phyloP scores from a whole-genome alignment of 2,797 vertebrate species.

The Rhinogobio ventralis region DNA sequence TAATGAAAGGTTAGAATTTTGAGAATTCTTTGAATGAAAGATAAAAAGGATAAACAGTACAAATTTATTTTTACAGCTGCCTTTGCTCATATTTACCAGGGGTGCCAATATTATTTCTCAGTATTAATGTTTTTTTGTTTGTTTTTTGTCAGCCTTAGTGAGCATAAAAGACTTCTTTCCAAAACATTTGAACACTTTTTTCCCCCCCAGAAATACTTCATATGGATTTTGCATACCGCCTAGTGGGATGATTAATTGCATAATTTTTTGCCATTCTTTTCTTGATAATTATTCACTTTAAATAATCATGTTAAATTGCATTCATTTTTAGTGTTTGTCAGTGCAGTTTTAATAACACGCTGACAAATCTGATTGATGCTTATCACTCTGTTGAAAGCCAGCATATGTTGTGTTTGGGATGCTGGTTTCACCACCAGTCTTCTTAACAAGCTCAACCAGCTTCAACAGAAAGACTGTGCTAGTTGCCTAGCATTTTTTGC shows the following conservation, averaged over 20 bases:
- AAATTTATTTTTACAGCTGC: too few relatives aligned
- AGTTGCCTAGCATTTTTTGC: slow-evolving; percentile 4
- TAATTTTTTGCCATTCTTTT: not conserved
- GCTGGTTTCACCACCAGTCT: not conserved
- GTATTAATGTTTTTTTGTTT: too few relatives aligned
- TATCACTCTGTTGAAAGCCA: not conserved
- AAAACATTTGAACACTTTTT: not conserved
- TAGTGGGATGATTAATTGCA: not conserved
- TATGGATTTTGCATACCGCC: slow-evolving; percentile 15
- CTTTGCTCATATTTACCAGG: too few relatives aligned
- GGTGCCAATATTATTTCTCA: too few relatives aligned
- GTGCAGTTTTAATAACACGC: not conserved
- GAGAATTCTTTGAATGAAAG: too few relatives aligned
- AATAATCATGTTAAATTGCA: not conserved
- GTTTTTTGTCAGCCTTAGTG: not conserved
- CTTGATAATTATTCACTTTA: not conserved
- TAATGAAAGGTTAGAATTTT: too few relatives aligned
- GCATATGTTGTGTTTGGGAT: not conserved
- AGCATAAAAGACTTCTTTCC: not conserved
- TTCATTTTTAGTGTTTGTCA: not conserved
- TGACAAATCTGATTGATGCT: not conserved
- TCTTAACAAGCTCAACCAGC: not conserved
- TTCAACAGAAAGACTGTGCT: not conserved
- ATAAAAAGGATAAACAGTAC: too few relatives aligned
- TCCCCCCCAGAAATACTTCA: not conserved